phyloP scores from a whole-genome alignment of 2,113 vertebrate genomes.

The Alligator sinensis region DNA sequence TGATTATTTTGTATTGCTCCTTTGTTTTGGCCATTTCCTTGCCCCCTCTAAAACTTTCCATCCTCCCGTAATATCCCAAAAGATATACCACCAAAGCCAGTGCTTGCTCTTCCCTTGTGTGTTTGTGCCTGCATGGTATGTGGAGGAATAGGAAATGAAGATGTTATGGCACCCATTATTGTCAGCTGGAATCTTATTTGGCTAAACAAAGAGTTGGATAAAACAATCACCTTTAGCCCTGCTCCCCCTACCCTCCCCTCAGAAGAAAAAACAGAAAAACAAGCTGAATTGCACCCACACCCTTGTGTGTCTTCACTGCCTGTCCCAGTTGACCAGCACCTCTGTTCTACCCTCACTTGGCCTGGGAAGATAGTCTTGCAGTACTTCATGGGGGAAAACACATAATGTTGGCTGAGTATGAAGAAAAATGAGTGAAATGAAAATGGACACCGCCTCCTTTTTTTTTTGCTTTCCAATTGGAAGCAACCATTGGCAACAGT shows the following conservation, averaged over 20 bases:
- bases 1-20: background rate
- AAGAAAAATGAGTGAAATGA: background rate
- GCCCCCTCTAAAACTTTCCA: slow-evolving; percentile 22
- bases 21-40: slow-evolving; percentile 29
- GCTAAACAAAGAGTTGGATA: background rate
- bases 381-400: background rate
- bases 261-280: background rate
- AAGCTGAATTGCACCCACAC: background rate
- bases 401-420: background rate
- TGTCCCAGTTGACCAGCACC: background rate
- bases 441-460: background rate
- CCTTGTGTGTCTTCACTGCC: accelerated
- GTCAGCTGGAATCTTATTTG: background rate
- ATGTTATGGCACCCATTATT: background rate
- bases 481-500: background rate
- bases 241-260: background rate
- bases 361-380: background rate
- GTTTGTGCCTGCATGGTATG: background rate
- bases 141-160: slow-evolving; percentile 24
- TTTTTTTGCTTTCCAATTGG: slow-evolving; percentile 38
- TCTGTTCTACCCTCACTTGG: background rate
- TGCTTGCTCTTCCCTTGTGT: background rate
- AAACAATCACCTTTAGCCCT: background rate
- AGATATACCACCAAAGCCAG: slow-evolving; percentile 30
- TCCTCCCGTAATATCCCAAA: slow-evolving; percentile 15